A percentile compares a stretch with the other conserved stretches of the same genome.
These are phyloP conservation scores for Delphinapterus leucas DNA, from an alignment of 2,113 vertebrate species.

Conservation along the genomic window DNA sequence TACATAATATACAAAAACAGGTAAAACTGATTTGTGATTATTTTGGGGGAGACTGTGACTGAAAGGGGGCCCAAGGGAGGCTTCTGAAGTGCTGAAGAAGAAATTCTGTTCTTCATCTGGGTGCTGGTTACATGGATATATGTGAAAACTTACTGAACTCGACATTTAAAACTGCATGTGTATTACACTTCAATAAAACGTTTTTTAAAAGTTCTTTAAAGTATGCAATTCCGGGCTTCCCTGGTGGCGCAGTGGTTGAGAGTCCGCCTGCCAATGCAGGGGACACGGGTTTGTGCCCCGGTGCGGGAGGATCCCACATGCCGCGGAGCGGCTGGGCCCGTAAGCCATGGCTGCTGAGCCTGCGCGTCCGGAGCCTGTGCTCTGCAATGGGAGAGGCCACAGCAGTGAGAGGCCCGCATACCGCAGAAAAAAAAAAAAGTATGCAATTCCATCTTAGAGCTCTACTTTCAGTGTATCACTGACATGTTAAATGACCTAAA, in stretches of 20 bases:
- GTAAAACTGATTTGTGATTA: background rate
- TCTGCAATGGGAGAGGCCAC: too few species aligned
- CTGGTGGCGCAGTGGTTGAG: too few species aligned
- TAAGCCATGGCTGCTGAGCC: too few species aligned
- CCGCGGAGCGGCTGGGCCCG: too few species aligned
- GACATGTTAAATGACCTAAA: conserved; percentile 9
- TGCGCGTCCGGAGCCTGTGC: too few species aligned
- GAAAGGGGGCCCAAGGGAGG: background rate
- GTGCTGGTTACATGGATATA: background rate
- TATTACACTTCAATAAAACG: background rate
- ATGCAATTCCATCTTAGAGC: background rate
- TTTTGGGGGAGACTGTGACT: background rate
- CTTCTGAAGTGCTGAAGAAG: background rate
- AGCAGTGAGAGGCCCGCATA: too few species aligned
- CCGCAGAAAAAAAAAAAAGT: background rate
- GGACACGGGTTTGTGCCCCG: too few species aligned
- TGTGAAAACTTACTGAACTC: background rate
- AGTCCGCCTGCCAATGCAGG: too few species aligned
- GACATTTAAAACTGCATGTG: background rate
- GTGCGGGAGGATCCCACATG: too few species aligned
- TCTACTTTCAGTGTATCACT: background rate
- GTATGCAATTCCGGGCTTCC: background rate
- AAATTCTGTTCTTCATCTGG: background rate
- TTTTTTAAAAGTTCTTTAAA: background rate
- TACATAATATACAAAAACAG: background rate